These are phyloP conservation scores for Sesamia inferens DNA, from an alignment of 2,888 invertebrate species.

Conservation along the genomic window DNA sequence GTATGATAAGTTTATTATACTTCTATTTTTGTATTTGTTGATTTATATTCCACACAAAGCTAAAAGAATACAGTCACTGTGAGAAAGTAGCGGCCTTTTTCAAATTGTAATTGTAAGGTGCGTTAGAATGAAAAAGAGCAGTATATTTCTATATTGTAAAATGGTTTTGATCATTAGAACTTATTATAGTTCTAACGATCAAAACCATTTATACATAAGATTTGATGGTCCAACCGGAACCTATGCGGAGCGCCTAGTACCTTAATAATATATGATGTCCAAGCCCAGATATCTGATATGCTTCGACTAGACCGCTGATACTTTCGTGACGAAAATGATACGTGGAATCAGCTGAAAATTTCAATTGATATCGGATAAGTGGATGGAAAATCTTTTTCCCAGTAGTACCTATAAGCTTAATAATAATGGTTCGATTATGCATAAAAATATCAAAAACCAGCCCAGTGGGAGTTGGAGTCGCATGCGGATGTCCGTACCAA, in stretches of 20 bases:
- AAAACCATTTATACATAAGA: background rate
- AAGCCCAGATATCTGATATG: constrained; percentile 7
- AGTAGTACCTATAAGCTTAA: background rate
- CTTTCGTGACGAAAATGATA: background rate
- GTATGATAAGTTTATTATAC: background rate
- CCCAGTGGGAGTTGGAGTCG: too few relatives aligned
- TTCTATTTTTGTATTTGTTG: background rate
- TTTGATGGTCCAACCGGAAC: background rate
- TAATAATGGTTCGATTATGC: background rate
- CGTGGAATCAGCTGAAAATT: background rate
- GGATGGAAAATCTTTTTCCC: background rate
- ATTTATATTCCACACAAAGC: background rate
- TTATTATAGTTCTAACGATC: too few relatives aligned
- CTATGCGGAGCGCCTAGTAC: background rate
- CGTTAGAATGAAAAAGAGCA: too few relatives aligned
- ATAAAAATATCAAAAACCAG: background rate
- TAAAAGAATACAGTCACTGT: too few relatives aligned
- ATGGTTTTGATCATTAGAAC: too few relatives aligned
- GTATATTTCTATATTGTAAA: too few relatives aligned
- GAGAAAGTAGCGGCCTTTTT: too few relatives aligned
- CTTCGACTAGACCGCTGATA: background rate
- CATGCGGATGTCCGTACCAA: too few relatives aligned
- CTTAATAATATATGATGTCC: background rate
- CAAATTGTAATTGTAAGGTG: too few relatives aligned
- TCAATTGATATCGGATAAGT: background rate